A percentile compares a stretch with the other conserved stretches of the same genome.
Conservation (phyloP, 2,797 vertebrate genomes). For the Tadarida brasiliensis region DNA sequence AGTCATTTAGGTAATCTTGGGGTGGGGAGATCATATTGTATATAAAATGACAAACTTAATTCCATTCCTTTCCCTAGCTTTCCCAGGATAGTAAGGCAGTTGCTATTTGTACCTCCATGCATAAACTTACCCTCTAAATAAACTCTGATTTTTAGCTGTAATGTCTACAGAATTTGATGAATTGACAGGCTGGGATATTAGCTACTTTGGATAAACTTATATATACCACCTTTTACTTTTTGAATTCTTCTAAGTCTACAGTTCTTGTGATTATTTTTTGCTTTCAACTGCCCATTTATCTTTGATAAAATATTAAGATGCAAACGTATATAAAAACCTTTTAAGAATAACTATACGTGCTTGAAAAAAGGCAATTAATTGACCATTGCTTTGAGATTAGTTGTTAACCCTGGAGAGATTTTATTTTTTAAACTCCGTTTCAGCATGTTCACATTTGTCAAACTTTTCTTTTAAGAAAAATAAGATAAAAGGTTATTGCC, state of each 20-base stretch:
- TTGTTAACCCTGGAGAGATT: background rate
- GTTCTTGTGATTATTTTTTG: background rate
- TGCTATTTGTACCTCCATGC: background rate
- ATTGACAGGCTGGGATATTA: background rate
- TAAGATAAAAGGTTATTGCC: background rate
- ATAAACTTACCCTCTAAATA: slow-evolving; percentile 30
- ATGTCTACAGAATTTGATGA: slow-evolving; percentile 41
- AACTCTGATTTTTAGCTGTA: slow-evolving; percentile 49
- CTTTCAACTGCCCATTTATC: slow-evolving; percentile 22
- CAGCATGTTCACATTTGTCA: background rate
- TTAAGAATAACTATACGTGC: background rate
- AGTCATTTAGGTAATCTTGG: slow-evolving; percentile 55
- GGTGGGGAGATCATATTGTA: background rate
- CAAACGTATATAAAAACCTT: background rate
- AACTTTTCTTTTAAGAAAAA: slow-evolving; percentile 9
- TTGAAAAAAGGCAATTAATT: background rate
- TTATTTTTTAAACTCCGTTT: background rate
- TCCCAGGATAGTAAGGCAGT: background rate
- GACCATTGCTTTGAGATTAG: slow-evolving; percentile 26
- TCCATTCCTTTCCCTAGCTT: slow-evolving; percentile 5
- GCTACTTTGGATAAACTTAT: background rate
- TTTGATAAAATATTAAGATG: slow-evolving; percentile 54
- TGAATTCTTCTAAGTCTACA: background rate
- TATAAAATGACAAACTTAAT: slow-evolving; percentile 19
- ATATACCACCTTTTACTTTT: slow-evolving; percentile 1